These are phyloP conservation scores for Lophura swinhoii DNA, from an alignment of 2,797 vertebrate species.

Conservation along the genomic window DNA sequence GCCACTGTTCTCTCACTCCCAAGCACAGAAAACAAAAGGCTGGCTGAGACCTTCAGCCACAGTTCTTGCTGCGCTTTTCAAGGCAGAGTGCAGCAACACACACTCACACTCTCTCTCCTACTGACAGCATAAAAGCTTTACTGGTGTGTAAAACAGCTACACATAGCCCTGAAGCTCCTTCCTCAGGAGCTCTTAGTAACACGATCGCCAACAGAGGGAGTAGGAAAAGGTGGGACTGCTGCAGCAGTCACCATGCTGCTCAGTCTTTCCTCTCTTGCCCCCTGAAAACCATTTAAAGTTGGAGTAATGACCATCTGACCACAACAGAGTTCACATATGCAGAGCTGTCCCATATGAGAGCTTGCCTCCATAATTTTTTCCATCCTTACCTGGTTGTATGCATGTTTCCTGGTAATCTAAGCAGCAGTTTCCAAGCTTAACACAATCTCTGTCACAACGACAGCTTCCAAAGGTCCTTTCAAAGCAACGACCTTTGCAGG, in stretches of 20 bases:
- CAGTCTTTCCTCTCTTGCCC: not conserved
- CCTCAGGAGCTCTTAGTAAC: not conserved
- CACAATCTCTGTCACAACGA: slow-evolving; percentile 81
- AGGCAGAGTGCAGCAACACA: not conserved
- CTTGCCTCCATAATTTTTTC: not conserved
- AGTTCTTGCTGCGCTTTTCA: not conserved
- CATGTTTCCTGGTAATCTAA: slow-evolving; percentile 82
- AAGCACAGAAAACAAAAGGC: not conserved
- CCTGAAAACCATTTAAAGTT: not conserved
- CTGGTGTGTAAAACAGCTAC: not conserved
- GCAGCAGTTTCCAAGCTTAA: slow-evolving; percentile 83
- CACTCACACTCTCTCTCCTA: not conserved
- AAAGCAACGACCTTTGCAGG: slow-evolving; percentile 84
- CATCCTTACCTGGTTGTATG: slow-evolving; percentile 79
- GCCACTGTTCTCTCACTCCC: slow-evolving; percentile 23
- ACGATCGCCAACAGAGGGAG: accelerated
- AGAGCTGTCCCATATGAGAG: not conserved
- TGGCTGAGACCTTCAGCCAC: not conserved
- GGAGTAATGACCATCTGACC: not conserved
- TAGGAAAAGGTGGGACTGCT: not conserved
- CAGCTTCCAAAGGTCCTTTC: slow-evolving; percentile 82
- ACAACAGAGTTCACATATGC: accelerated
- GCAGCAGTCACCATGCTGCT: not conserved
- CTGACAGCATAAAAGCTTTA: not conserved
- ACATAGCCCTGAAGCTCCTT: not conserved